These are phyloP conservation scores for Cylindroiulus punctatus DNA, from an alignment of 2,888 invertebrate species.

Conservation along the genomic window DNA sequence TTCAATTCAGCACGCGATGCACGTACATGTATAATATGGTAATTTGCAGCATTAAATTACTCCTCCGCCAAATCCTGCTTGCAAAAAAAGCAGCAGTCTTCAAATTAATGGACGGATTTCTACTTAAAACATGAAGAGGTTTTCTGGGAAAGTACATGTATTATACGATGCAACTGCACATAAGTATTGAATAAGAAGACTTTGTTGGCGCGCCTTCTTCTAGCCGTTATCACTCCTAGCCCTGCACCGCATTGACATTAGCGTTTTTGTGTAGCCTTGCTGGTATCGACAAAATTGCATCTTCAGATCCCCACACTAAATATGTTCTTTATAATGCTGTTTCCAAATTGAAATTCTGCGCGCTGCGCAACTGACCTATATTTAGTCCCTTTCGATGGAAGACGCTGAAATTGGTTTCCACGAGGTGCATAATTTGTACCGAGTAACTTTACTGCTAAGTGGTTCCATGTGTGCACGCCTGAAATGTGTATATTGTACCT, in stretches of 20 bases:
- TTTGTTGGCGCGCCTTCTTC: neutral
- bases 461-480: neutral
- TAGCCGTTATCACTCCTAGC: neutral
- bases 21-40: too few relatives aligned
- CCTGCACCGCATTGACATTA: neutral
- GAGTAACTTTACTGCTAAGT: conserved; percentile 42
- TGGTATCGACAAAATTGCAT: conserved; percentile 27
- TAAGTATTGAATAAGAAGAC: neutral
- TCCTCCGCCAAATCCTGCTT: neutral
- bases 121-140: neutral
- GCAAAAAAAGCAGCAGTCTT: neutral
- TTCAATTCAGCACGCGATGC: neutral
- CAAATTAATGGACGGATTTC: neutral
- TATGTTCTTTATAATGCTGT: conserved; percentile 22
- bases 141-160: neutral
- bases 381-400: neutral
- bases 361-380: conserved; percentile 39
- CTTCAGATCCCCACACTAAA: conserved; percentile 20
- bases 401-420: conserved; percentile 32
- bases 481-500: conserved; percentile 45
- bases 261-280: neutral
- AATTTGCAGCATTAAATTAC: too few relatives aligned
- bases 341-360: conserved; percentile 36
- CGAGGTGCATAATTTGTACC: conserved; percentile 39
- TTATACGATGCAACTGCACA: neutral